These are phyloP conservation scores for Malacosoma neustria DNA, from an alignment of 2,888 invertebrate species.

Conservation along the genomic window DNA sequence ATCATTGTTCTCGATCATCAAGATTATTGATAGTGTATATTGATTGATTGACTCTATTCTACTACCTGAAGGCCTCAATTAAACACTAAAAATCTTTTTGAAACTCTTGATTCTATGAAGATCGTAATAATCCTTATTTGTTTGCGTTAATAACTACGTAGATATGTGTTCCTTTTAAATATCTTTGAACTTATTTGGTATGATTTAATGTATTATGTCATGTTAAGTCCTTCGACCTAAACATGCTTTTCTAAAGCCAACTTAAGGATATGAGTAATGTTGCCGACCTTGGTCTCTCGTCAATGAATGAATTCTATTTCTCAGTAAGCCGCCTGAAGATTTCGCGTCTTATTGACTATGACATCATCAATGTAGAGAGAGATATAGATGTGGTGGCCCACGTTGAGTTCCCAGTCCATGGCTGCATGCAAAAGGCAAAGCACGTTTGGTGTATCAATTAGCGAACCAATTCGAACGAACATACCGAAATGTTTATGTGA, in stretches of 20 bases:
- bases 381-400: constrained; percentile 34
- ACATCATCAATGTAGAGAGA: constrained; percentile 52
- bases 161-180: not conserved
- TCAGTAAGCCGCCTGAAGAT: constrained; percentile 38
- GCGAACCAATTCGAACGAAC: constrained; percentile 23
- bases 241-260: not conserved
- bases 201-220: not conserved
- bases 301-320: constrained; percentile 38
- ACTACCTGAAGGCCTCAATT: too few species aligned
- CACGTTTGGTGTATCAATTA: constrained; percentile 53
- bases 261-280: constrained; percentile 32
- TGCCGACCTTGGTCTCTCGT: constrained; percentile 24
- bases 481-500: constrained; percentile 8
- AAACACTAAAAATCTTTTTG: too few species aligned
- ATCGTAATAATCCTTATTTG: too few species aligned
- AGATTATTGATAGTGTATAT: too few species aligned
- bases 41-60: too few species aligned
- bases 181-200: not conserved
- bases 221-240: not conserved
- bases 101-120: too few species aligned
- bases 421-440: constrained; percentile 39
- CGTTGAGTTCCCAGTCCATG: constrained; percentile 43
- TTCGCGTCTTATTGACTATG: constrained; percentile 46
- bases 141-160: too few species aligned
- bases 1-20: too few species aligned